phyloP scores from a whole-genome alignment of 2,113 vertebrate species.

The Atractosteus spatula region DNA sequence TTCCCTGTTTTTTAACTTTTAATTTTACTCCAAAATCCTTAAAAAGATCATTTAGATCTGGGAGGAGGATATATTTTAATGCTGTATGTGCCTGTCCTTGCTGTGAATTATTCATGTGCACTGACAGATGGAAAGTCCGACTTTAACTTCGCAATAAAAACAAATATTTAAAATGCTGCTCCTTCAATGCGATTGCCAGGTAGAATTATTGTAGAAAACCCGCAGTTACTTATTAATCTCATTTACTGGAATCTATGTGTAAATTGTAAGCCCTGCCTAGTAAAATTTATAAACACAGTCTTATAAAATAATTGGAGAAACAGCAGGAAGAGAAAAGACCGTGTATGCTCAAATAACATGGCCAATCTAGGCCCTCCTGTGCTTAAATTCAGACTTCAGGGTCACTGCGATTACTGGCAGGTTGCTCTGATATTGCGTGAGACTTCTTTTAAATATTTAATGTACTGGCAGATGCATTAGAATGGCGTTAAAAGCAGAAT shows the following conservation, averaged over 20 bases:
- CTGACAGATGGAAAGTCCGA: background rate
- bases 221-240: too few relatives aligned
- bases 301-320: background rate
- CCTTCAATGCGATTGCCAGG: background rate
- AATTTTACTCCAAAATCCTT: too few relatives aligned
- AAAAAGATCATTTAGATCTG: too few relatives aligned
- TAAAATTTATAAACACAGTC: background rate
- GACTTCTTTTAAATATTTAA: slow-evolving; percentile 65
- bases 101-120: background rate
- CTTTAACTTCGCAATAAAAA: background rate
- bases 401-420: slow-evolving; percentile 2
- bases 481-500: slow-evolving; percentile 52
- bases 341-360: background rate
- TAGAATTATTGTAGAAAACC: too few relatives aligned
- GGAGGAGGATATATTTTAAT: too few relatives aligned
- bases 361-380: background rate
- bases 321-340: background rate
- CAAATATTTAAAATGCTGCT: background rate
- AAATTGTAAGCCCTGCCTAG: background rate
- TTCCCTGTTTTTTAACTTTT: too few relatives aligned
- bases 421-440: slow-evolving; percentile 27
- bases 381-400: background rate
- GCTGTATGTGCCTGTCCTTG: too few relatives aligned
- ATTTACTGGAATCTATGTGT: background rate
- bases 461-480: slow-evolving; percentile 42